These are phyloP conservation scores for Parus major DNA, from an alignment of 2,113 vertebrate species.

Conservation along the genomic window DNA sequence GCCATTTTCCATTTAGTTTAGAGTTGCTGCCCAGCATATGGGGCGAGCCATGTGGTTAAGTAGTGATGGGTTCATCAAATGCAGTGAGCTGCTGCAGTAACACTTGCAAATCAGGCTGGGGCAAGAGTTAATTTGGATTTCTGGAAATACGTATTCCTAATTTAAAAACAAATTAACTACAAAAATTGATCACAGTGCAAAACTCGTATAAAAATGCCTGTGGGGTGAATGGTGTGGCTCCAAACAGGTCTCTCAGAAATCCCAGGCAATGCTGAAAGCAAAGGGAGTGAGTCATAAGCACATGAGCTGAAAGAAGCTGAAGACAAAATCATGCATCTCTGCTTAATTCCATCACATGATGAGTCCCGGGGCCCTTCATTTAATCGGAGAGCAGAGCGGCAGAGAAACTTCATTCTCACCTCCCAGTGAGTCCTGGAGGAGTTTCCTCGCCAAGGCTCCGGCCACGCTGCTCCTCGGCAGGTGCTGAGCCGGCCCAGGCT, in stretches of 20 bases:
- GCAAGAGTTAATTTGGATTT: constrained; percentile 34
- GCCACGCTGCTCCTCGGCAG: neutral
- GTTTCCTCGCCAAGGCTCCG: rapidly evolving
- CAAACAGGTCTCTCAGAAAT: constrained; percentile 52
- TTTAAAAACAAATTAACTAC: constrained; percentile 69
- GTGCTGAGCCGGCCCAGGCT: rapidly evolving
- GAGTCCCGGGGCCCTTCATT: constrained; percentile 68
- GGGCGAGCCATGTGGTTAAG: neutral
- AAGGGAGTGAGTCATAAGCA: constrained; percentile 79
- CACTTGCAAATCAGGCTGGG: neutral
- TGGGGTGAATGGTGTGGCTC: constrained; percentile 37
- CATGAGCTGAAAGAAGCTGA: constrained; percentile 74
- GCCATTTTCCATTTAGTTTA: neutral
- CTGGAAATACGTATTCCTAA: constrained; percentile 72
- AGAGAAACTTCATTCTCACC: neutral
- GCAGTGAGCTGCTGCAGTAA: neutral
- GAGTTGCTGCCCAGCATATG: neutral
- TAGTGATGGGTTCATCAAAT: neutral
- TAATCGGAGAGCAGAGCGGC: constrained; percentile 48
- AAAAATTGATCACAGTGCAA: constrained; percentile 15
- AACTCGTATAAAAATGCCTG: constrained; percentile 24
- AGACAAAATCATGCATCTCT: constrained; percentile 77
- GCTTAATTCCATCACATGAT: constrained; percentile 84
- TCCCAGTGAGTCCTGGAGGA: neutral
- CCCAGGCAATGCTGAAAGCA: constrained; percentile 58